Evolutionary conservation across 92 coral and sea anemone species (phyloP).

Genomic region (Parazoanthus darwini): DNA sequence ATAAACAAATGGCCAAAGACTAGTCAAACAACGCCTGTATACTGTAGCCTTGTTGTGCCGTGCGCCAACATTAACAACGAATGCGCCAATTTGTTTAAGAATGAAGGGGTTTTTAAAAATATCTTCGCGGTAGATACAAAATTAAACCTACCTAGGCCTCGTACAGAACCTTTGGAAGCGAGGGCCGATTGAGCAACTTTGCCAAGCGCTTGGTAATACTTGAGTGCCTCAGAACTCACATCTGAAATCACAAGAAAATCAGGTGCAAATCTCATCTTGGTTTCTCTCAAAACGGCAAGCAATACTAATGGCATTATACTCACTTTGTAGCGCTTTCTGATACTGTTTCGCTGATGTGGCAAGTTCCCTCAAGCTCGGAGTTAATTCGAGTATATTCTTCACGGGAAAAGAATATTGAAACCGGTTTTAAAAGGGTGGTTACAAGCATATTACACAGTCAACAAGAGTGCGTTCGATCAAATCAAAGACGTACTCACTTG

Average conservation of each 20-base stretch:
- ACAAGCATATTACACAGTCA: background rate
- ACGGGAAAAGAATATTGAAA: conserved; percentile 30
- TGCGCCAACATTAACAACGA: background rate
- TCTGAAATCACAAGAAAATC: conserved; percentile 50
- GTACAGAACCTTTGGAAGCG: conserved; percentile 76
- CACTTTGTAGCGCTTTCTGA: conserved; percentile 89
- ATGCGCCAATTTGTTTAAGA: background rate
- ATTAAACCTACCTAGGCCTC: conserved; percentile 62
- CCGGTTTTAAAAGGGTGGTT: conserved; percentile 8
- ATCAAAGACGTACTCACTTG: conserved; percentile 59
- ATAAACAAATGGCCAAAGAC: conserved; percentile 22
- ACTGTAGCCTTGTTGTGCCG: background rate
- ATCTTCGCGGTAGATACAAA: background rate
- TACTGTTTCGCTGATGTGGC: conserved; percentile 80
- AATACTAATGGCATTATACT: conserved; percentile 39
- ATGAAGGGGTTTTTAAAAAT: background rate
- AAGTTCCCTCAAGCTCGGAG: conserved; percentile 83
- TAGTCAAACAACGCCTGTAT: conserved; percentile 6
- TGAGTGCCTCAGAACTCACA: conserved; percentile 64
- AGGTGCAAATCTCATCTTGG: conserved; percentile 7
- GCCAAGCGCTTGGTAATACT: conserved; percentile 71
- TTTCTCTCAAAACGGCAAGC: background rate
- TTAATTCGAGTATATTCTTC: conserved; percentile 83
- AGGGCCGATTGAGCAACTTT: conserved; percentile 86
- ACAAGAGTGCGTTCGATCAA: background rate